Percentiles rank a stretch among this genome's conserved stretches.
These are phyloP conservation scores for Polyodon spathula DNA, from an alignment of 2,113 vertebrate genomes.

Conservation along the genomic window DNA sequence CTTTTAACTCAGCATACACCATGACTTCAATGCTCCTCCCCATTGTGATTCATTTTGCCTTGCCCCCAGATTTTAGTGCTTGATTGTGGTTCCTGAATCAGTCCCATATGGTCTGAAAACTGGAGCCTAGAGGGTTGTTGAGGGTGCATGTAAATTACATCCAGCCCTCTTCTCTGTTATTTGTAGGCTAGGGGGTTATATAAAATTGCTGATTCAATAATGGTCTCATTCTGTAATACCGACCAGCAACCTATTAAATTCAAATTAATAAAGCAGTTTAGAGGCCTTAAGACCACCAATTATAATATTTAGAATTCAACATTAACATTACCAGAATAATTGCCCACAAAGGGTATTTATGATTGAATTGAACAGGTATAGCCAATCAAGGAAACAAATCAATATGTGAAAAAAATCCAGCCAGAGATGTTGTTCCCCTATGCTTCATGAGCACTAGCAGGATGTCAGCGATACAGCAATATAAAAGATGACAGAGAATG, in stretches of 20 bases:
- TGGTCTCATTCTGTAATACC: constrained; percentile 3
- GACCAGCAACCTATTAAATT: not conserved
- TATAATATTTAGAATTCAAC: no score
- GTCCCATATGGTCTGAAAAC: constrained; percentile 50
- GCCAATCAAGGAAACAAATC: no score
- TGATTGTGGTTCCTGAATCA: constrained; percentile 50
- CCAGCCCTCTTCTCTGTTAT: constrained; percentile 28
- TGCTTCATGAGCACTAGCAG: no score
- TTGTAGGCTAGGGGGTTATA: constrained; percentile 14
- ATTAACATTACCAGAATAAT: no score
- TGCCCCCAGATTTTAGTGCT: constrained; percentile 44
- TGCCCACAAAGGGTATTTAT: no score
- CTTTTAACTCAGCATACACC: constrained; percentile 20
- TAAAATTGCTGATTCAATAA: constrained; percentile 21
- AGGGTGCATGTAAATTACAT: constrained; percentile 33
- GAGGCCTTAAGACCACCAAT: not conserved
- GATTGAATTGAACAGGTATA: no score
- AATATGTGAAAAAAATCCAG: no score
- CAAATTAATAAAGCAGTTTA: not conserved
- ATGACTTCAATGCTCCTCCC: constrained; percentile 33
- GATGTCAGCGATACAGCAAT: not conserved
- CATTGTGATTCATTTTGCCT: constrained; percentile 44
- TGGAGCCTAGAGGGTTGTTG: constrained; percentile 28
- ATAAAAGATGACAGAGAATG: not conserved
- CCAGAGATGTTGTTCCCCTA: no score